Conservation (phyloP, 2,113 vertebrate species). For the Thunnus thynnus region DNA sequence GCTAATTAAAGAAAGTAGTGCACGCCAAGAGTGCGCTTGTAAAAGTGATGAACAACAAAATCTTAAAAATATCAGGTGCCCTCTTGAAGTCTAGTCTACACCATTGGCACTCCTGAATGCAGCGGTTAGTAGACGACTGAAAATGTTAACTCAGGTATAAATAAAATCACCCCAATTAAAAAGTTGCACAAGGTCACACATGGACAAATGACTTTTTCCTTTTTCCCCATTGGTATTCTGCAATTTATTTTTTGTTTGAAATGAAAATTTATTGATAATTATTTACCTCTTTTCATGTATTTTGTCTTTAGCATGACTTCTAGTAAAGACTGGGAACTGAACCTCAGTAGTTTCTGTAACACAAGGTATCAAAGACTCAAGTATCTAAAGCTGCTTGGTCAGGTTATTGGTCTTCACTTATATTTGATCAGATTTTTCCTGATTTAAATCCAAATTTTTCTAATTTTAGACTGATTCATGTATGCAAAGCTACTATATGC, state of each 20-base stretch:
- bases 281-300: background rate
- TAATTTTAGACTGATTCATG: background rate
- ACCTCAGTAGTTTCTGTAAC: too few relatives aligned
- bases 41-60: slow-evolving; percentile 31
- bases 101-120: background rate
- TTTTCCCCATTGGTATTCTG: background rate
- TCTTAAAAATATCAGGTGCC: background rate
- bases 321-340: too few relatives aligned
- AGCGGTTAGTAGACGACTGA: background rate
- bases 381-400: background rate
- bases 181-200: background rate
- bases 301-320: background rate
- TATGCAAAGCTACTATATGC: background rate
- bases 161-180: background rate
- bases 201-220: background rate
- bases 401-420: background rate
- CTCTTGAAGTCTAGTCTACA: background rate
- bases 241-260: too few relatives aligned
- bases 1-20: slow-evolving; percentile 45
- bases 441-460: background rate
- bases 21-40: slow-evolving; percentile 26
- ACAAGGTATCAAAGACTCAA: too few relatives aligned
- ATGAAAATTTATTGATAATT: background rate
- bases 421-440: too few relatives aligned
- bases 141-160: background rate